Conservation (phyloP, 2,113 vertebrate genomes). For the Pachycephala philippinensis region DNA sequence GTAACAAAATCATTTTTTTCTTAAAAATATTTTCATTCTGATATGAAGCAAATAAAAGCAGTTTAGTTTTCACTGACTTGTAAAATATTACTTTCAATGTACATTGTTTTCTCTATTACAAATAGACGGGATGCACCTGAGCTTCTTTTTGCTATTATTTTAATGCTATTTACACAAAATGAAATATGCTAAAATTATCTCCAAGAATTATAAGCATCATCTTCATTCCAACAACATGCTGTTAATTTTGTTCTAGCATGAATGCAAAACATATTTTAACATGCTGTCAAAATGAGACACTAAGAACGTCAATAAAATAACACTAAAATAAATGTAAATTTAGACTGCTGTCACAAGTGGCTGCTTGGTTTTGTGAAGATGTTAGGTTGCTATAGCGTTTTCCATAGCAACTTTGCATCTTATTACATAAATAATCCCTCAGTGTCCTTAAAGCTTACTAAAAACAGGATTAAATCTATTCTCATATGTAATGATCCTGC, state of each 20-base stretch:
- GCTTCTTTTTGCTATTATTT: background rate
- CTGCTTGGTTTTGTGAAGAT: slow-evolving; percentile 76
- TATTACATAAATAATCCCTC: slow-evolving; percentile 79
- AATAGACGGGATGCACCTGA: background rate
- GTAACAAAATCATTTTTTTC: slow-evolving; percentile 34
- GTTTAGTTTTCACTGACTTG: background rate
- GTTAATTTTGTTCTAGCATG: slow-evolving; percentile 73
- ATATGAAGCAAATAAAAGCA: slow-evolving; percentile 7
- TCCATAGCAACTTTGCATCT: slow-evolving; percentile 83
- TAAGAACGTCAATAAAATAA: slow-evolving; percentile 78
- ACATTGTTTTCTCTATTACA: background rate
- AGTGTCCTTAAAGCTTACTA: slow-evolving; percentile 75
- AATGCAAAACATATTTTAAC: slow-evolving; percentile 76
- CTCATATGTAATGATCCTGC: slow-evolving; percentile 70
- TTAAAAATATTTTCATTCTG: background rate
- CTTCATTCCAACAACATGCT: slow-evolving; percentile 61
- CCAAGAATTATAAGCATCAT: slow-evolving; percentile 57
- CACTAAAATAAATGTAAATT: slow-evolving; percentile 82
- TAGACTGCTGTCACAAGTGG: slow-evolving; percentile 79
- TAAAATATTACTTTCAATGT: background rate
- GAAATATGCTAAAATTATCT: slow-evolving; percentile 49
- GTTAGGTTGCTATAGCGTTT: slow-evolving; percentile 80
- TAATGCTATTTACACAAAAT: slow-evolving; percentile 31
- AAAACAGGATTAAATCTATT: slow-evolving; percentile 77
- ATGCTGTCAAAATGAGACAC: slow-evolving; percentile 78